These are phyloP conservation scores for Sarcophilus harrisii DNA, from an alignment of 2,797 vertebrate species.

Conservation along the genomic window DNA sequence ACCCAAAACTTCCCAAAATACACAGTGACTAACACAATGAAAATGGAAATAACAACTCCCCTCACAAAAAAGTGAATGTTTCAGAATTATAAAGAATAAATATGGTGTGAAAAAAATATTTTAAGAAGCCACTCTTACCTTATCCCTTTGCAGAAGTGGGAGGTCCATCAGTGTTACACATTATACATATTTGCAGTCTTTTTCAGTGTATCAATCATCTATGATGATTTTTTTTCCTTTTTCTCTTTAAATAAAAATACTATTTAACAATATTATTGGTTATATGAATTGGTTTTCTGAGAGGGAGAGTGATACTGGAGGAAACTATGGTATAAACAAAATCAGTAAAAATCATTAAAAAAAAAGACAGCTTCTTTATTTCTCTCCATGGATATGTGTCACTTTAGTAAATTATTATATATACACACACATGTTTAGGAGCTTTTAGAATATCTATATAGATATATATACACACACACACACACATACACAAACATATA, in stretches of 20 bases:
- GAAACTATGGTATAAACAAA: background rate
- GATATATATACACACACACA: background rate
- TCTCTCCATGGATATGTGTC: conserved; percentile 6
- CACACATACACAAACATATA: too few species aligned
- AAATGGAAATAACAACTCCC: background rate
- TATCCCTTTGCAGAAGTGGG: too few species aligned
- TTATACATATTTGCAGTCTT: background rate
- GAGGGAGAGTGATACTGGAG: background rate
- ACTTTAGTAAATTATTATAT: background rate
- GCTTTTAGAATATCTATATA: background rate
- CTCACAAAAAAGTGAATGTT: background rate
- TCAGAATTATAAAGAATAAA: background rate
- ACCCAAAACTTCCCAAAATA: background rate
- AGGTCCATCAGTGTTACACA: background rate
- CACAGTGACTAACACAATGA: background rate
- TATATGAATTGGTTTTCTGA: background rate
- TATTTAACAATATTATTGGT: background rate
- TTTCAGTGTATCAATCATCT: too few species aligned
- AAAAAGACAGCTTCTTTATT: background rate
- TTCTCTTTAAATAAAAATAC: background rate
- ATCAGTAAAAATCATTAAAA: background rate
- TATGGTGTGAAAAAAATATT: background rate
- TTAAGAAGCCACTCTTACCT: too few species aligned
- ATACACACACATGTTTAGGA: too few species aligned
- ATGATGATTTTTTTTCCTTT: background rate